These are phyloP conservation scores for Eriocheir sinensis DNA, from an alignment of 1,140 invertebrate genomes.

Conservation along the genomic window DNA sequence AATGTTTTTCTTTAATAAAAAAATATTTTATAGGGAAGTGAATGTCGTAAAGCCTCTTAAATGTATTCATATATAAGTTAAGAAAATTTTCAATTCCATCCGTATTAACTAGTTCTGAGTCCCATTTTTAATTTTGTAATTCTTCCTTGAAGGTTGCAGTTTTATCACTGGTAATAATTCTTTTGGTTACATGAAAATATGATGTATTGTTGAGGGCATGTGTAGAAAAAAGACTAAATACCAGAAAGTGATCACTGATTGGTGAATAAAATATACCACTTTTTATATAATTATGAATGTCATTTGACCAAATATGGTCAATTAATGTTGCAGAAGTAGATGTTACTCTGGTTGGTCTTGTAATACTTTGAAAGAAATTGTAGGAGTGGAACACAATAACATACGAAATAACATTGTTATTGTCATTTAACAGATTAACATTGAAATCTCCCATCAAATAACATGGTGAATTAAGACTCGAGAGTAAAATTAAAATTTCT, in stretches of 20 bases:
- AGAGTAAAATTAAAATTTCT: background rate
- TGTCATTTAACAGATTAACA: background rate
- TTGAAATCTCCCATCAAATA: slow-evolving; percentile 25
- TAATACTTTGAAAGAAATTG: background rate
- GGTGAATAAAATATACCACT: slow-evolving; percentile 11
- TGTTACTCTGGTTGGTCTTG: background rate
- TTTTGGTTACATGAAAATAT: background rate
- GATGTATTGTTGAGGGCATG: background rate
- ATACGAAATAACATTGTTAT: too few species aligned
- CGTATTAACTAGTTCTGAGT: background rate
- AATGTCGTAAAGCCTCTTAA: background rate
- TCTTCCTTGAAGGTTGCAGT: background rate
- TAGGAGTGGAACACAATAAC: too few species aligned
- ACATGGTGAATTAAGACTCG: background rate
- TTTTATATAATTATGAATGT: background rate
- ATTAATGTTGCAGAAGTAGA: background rate
- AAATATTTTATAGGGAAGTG: background rate
- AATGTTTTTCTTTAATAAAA: slow-evolving; percentile 17
- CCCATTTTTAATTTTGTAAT: background rate
- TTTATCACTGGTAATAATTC: background rate
- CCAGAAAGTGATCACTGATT: background rate
- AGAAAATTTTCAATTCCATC: background rate
- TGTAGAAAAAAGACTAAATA: too few species aligned
- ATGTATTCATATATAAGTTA: background rate
- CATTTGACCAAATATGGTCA: slow-evolving; percentile 9